Evolutionary conservation across 1,140 invertebrate genomes (phyloP), one percentile per base, ranked within the genome.

Genomic region (Calephelis nemesis): DNA sequence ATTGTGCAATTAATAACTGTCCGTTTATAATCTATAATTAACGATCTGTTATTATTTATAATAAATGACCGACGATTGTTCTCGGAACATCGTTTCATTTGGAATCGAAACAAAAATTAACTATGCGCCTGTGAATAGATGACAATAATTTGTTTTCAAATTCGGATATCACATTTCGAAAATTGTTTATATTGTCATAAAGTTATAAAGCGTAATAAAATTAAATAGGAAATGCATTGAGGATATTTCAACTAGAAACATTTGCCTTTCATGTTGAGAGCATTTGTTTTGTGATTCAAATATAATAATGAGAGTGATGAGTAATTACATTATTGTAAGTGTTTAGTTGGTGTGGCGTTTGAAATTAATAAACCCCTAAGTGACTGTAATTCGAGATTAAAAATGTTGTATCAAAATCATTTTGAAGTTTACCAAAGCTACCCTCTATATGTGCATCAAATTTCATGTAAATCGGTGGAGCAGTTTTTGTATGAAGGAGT

Each of bases 171-270:
- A 62, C 70, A 69, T 75, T 71, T 73, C 63, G 69, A 74, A 77
- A 79, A 75, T 77, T 76, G 71, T 79, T 79, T 78, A 66, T 68
- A 58, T 58, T 58, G 71, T 78, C 70, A 75, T 71, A 75, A 82
- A 82, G 78, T 81, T 81, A 81, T 78, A 78, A 74, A 76, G 71
- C 77, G 68, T 64, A 76, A 71, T 74, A 67, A 73, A 68, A 75
- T 77, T 70, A 78, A 81, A 67, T 4, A 30, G 30, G 30, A 71
- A 79, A 79, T 75, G 65, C 73, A 74, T 50, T 75, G 75, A 74
- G 74, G 72, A 62, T 73, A 79, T 81, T 81, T 75, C 73, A 75
- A 76, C 78, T 78, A 78, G 76, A 77, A 81, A 68, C 70, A 75
- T 77, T 74, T 74, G 62, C 66, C 47, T 68, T 71, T 63, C 66